phyloP scores from a whole-genome alignment of 2,797 vertebrate species.

The Champsocephalus gunnari region DNA sequence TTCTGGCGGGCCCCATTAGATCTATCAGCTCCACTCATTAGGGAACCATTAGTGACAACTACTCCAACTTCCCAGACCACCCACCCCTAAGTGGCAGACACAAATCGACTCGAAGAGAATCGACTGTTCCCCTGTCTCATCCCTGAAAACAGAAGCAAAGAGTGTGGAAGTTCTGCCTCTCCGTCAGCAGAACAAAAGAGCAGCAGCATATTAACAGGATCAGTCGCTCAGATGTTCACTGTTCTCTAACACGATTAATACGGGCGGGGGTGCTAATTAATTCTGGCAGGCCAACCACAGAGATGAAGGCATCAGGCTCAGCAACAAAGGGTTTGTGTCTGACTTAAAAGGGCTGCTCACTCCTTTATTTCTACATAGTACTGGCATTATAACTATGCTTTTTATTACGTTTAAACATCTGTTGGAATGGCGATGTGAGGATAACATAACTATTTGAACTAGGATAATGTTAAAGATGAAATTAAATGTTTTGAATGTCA shows the following conservation, averaged over 20 bases:
- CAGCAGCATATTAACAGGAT: constrained; percentile 63
- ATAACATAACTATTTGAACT: background rate
- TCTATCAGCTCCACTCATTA: constrained; percentile 70
- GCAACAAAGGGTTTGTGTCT: constrained; percentile 49
- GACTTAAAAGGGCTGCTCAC: constrained; percentile 5
- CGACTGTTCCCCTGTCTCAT: constrained; percentile 32
- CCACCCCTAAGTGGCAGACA: constrained; percentile 71
- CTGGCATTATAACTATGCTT: background rate
- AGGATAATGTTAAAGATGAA: background rate
- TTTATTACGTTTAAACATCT: background rate
- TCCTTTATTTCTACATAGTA: constrained; percentile 1
- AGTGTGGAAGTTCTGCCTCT: constrained; percentile 31
- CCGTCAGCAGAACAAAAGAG: constrained; percentile 59
- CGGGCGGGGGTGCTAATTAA: constrained; percentile 57
- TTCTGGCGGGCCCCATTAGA: constrained; percentile 67
- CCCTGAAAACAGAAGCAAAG: constrained; percentile 28
- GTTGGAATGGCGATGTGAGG: background rate
- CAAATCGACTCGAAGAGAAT: constrained; percentile 60
- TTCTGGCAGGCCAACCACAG: constrained; percentile 44
- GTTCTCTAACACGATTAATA: constrained; percentile 67
- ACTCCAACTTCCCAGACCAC: constrained; percentile 72
- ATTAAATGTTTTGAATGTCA: background rate
- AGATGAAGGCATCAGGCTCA: constrained; percentile 26
- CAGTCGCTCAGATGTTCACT: constrained; percentile 59
- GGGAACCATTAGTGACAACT: constrained; percentile 73